These are phyloP conservation scores for Stramonita haemastoma DNA, from an alignment of 2,888 invertebrate species.

Conservation along the genomic window DNA sequence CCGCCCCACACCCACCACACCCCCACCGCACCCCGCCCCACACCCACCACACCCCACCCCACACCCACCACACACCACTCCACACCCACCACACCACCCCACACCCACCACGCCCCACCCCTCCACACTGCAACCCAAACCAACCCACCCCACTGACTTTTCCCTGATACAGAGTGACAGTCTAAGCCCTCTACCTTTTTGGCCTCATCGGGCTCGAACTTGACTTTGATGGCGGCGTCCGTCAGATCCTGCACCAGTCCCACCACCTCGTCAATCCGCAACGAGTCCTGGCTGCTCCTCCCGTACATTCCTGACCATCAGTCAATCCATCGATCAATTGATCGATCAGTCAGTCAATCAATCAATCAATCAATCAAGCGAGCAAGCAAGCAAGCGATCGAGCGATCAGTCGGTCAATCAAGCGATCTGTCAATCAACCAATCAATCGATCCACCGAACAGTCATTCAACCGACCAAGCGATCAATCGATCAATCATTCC, in stretches of 20 bases:
- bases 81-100: too few species aligned
- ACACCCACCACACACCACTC: too few species aligned
- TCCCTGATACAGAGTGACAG: too few species aligned
- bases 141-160: too few species aligned
- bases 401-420: neutral
- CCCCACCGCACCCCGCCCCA: too few species aligned
- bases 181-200: too few species aligned
- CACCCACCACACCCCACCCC: too few species aligned
- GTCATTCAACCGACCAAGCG: neutral
- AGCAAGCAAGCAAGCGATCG: neutral
- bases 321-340: neutral
- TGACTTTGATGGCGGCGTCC: conserved; percentile 40
- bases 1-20: too few species aligned
- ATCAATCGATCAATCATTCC: neutral
- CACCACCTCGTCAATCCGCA: conserved; percentile 49
- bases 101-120: too few species aligned
- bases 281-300: conserved; percentile 46
- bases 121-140: too few species aligned
- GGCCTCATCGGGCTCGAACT: conserved; percentile 44
- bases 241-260: conserved; percentile 47
- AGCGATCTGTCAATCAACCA: neutral
- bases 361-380: neutral
- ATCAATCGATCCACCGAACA: neutral
- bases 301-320: conserved; percentile 51
- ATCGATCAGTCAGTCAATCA: neutral